Evolutionary conservation across 2,888 invertebrate genomes (phyloP).

Genomic region (Ypsolopha sequella): DNA sequence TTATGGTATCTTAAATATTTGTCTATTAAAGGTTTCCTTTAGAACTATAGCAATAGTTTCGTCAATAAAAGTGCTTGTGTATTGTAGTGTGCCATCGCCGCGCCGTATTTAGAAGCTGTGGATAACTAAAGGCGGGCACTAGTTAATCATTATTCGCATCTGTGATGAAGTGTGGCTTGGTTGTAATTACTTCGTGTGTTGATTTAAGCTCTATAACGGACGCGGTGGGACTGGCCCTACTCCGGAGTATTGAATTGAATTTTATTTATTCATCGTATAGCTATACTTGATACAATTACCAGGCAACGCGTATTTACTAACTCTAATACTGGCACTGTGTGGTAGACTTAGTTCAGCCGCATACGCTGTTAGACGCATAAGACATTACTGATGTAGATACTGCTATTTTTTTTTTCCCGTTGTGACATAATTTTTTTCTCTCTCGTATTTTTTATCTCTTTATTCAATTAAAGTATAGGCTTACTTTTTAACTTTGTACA

Average conservation of each 20-base stretch:
- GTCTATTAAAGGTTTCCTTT: not conserved
- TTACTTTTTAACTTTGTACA: no score
- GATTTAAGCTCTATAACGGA: slow-evolving; percentile 63
- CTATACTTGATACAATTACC: slow-evolving; percentile 55
- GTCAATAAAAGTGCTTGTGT: slow-evolving; percentile 1
- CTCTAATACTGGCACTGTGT: no score
- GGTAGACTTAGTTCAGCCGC: no score
- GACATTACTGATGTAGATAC: no score
- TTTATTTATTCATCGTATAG: slow-evolving; percentile 29
- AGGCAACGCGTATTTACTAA: slow-evolving; percentile 20
- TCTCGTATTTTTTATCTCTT: no score
- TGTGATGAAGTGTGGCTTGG: slow-evolving; percentile 59
- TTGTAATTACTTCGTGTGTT: slow-evolving; percentile 67
- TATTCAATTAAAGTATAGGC: no score
- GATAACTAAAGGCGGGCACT: slow-evolving; percentile 39
- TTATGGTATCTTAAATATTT: not conserved
- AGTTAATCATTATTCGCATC: slow-evolving; percentile 63
- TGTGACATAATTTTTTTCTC: no score
- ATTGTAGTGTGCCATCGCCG: slow-evolving; percentile 12
- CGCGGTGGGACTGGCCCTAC: slow-evolving; percentile 29
- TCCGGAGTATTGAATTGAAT: slow-evolving; percentile 43
- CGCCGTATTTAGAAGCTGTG: slow-evolving; percentile 2
- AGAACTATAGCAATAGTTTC: no score
- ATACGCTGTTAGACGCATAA: no score
- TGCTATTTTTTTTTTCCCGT: no score